Evolutionary conservation across 2,888 invertebrate species (phyloP), one percentile per base, ranked within the genome.

Genomic region (Aleiodes alternator): DNA sequence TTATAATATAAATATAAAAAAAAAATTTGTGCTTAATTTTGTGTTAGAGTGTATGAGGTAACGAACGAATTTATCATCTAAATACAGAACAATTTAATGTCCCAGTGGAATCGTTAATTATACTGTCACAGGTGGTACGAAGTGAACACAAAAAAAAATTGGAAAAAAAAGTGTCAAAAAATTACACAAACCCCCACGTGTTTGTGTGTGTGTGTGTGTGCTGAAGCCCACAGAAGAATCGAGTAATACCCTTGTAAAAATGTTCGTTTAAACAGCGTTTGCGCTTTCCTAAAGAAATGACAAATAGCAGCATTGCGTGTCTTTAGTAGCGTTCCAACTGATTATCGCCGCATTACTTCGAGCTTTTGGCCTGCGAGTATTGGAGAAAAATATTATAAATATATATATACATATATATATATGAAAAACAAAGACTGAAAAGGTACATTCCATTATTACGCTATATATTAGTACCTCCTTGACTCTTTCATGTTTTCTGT

Each of bases 231-330:
- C 34, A 43, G 61, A 68, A 57, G 34, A 16, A 38, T 31, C 29
- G 12, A 50, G 48, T 68, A 9, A 51, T 51, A n/a, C 12, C 12
- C 31, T 14, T 68, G n/a, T 31, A 31, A 51, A 51, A 68, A 68
- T 61, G 43, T 64, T 71, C 71, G 64, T 59, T 70, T 66, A 76
- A 76, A 75, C 59, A 73, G 59, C 71, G 73, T 53, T 73, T 77
- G 71, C 56, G 68, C 69, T 53, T 61, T 68, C 23, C 51, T 23
- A 64, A 48, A 56, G 57, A 50, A 64, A 75, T 79, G 79, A 81
- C 81, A 76, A 81, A 82, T 79, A 76, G 78, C 78, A 73, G 31
- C 69, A 73, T 79, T 77, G 76, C 81, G 78, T 82, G 82, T 75
- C 59, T 71, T 74, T 50, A 78, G 79, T 74, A 50, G 57, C 66